These are phyloP conservation scores for Luperina testacea DNA, from an alignment of 2,888 invertebrate species.

Conservation along the genomic window DNA sequence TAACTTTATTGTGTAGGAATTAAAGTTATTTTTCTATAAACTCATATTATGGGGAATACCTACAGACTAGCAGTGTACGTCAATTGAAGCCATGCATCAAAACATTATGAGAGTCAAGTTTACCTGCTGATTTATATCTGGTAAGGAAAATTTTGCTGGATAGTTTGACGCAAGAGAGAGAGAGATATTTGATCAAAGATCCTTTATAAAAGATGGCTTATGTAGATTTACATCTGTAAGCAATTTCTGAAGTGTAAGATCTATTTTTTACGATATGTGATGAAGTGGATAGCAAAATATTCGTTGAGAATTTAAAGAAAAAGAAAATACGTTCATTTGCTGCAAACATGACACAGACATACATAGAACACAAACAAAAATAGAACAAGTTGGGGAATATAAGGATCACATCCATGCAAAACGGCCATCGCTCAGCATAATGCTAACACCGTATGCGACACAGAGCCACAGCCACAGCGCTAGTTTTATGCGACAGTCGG, in stretches of 20 bases:
- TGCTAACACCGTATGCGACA: too few species aligned
- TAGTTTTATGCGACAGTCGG: too few species aligned
- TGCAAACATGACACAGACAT: too few species aligned
- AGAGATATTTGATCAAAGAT: slow-evolving; percentile 7
- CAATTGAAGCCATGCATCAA: slow-evolving; percentile 35
- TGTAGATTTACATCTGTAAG: background rate
- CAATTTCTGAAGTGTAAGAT: slow-evolving; percentile 4
- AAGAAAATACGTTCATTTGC: too few species aligned
- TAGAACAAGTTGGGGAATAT: too few species aligned
- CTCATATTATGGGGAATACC: background rate
- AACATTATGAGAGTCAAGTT: slow-evolving; percentile 5
- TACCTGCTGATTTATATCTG: slow-evolving; percentile 19
- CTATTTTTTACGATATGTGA: background rate
- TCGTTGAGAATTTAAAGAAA: background rate
- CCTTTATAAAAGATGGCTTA: slow-evolving; percentile 3
- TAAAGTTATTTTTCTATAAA: too few species aligned
- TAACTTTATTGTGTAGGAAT: too few species aligned
- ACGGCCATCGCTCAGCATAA: too few species aligned
- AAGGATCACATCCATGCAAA: too few species aligned
- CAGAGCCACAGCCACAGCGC: too few species aligned
- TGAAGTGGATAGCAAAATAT: background rate
- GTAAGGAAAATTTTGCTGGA: background rate
- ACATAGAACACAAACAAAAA: too few species aligned
- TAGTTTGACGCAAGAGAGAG: slow-evolving; percentile 13
- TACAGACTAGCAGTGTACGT: background rate